Evolutionary conservation across 2,888 invertebrate species (phyloP), one percentile per base, ranked within the genome.

Genomic region (Chydorus sphaericus): DNA sequence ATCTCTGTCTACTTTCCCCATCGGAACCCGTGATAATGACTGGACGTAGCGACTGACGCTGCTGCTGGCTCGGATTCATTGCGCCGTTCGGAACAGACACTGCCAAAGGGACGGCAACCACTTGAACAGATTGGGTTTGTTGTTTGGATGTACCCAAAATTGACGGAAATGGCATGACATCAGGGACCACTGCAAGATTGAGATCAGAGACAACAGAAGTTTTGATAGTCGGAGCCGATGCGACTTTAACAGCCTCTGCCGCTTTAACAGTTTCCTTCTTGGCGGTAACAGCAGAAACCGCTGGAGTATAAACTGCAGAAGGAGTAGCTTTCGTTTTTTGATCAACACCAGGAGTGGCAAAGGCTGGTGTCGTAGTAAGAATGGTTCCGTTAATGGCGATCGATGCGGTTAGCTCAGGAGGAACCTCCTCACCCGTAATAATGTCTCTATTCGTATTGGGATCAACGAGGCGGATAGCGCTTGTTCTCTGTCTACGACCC

Each of bases 361-460:
- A n/a, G n/a, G n/a, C n/a, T n/a, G n/a, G n/a, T n/a, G n/a, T n/a
- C n/a, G n/a, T n/a, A n/a, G n/a, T n/a, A n/a, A n/a, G n/a, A n/a
- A n/a, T n/a, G n/a, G n/a, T n/a, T n/a, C n/a, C n/a, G n/a, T n/a
- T n/a, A n/a, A n/a, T n/a, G n/a, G 14, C 33, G 14, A 14, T 14
- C 33, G 8, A 33, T 33, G 33, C 33, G 8, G 33, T 14, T 10
- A 14, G 8, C 33, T 8, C 8, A 10, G 33, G 33, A 10, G 33
- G 33, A 33, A 33, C 14, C 14, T 33, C 33, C 33, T 28, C 20
- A 50, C 50, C 50, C 10, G 18, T n/a, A 11, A 18, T 6, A 57
- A 77, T 72, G 60, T 76, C 74, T 70, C 75, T 73, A 59, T 73
- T 71, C 37, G 76, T 75, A 51, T 65, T 60, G 2, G 77, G 76